A percentile compares a stretch with the other conserved stretches of the same genome.
phyloP scores from a whole-genome alignment of 2,113 vertebrate genomes.

The Melanostigma gelatinosum region DNA sequence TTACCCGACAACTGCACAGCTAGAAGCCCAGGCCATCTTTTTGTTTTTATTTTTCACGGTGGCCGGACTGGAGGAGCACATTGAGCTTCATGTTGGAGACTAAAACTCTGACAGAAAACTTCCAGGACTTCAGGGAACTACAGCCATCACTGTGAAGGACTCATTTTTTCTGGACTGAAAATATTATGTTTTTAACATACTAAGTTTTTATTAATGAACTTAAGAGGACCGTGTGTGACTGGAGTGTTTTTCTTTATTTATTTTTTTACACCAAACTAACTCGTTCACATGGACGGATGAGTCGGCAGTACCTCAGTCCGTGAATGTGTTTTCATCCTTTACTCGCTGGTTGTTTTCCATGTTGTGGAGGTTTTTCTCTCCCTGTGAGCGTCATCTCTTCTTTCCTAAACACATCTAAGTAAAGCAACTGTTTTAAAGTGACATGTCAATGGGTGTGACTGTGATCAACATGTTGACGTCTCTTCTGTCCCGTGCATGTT shows the following conservation, averaged over 20 bases:
- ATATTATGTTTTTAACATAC: slow-evolving; percentile 26
- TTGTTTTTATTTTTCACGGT: neutral
- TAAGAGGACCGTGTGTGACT: slow-evolving; percentile 30
- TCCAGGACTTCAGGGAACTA: slow-evolving; percentile 30
- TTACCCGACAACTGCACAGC: neutral
- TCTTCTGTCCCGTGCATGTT: slow-evolving; percentile 23
- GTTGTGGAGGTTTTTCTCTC: neutral
- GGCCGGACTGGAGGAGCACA: slow-evolving; percentile 3
- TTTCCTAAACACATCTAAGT: neutral
- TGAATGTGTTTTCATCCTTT: neutral
- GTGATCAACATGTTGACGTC: neutral
- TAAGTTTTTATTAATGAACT: slow-evolving; percentile 48
- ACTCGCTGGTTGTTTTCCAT: neutral
- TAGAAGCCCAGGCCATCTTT: neutral
- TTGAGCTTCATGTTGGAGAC: slow-evolving; percentile 7
- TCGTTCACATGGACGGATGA: neutral
- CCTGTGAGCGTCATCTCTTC: neutral
- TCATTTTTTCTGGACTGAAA: slow-evolving; percentile 37
- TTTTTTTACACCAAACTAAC: slow-evolving; percentile 3
- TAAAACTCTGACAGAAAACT: neutral
- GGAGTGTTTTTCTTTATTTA: neutral
- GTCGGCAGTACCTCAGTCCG: neutral
- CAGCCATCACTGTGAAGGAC: slow-evolving; percentile 60
- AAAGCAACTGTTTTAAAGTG: neutral
- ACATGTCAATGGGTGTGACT: neutral